Percentiles rank a stretch among this genome's conserved stretches.
Evolutionary conservation across 2,888 invertebrate species (phyloP).

Genomic region (Helobdella robusta): DNA sequence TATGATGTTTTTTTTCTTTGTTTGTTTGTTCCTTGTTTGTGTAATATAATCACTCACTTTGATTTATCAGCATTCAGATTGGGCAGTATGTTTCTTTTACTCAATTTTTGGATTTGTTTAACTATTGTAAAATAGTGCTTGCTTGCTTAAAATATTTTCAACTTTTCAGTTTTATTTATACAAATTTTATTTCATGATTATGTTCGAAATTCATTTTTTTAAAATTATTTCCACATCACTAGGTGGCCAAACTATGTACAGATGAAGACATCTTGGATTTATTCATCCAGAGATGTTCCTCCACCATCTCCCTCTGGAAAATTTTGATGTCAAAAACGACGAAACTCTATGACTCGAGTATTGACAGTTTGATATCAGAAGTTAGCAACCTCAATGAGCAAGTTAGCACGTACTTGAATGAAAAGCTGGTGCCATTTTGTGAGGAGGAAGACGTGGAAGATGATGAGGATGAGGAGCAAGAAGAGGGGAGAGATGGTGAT

Average conservation of each 20-base stretch:
- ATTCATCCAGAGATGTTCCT: slow-evolving; percentile 12
- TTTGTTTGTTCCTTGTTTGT: slow-evolving; percentile 6
- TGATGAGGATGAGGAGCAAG: neutral
- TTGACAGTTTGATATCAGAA: slow-evolving; percentile 17
- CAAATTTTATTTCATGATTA: too few relatives aligned
- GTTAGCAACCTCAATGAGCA: slow-evolving; percentile 23
- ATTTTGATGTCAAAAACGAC: slow-evolving; percentile 11
- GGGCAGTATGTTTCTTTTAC: neutral
- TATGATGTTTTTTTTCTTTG: neutral
- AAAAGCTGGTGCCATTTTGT: slow-evolving; percentile 14
- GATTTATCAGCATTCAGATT: neutral
- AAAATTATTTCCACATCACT: neutral
- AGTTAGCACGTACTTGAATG: slow-evolving; percentile 15
- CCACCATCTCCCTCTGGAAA: slow-evolving; percentile 19
- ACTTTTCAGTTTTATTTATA: too few relatives aligned
- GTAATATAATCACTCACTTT: neutral
- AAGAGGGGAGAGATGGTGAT: neutral
- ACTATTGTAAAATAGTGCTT: too few relatives aligned
- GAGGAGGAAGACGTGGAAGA: slow-evolving; percentile 11
- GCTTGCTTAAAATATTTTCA: too few relatives aligned
- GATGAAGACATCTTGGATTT: slow-evolving; percentile 25
- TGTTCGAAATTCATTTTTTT: too few relatives aligned
- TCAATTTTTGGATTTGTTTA: too few relatives aligned
- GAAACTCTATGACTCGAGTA: slow-evolving; percentile 19
- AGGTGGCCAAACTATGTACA: slow-evolving; percentile 10